A percentile compares a stretch with the other conserved stretches of the same genome.
phyloP scores from a whole-genome alignment of 1,140 invertebrate genomes.

The Drosophila azteca region DNA sequence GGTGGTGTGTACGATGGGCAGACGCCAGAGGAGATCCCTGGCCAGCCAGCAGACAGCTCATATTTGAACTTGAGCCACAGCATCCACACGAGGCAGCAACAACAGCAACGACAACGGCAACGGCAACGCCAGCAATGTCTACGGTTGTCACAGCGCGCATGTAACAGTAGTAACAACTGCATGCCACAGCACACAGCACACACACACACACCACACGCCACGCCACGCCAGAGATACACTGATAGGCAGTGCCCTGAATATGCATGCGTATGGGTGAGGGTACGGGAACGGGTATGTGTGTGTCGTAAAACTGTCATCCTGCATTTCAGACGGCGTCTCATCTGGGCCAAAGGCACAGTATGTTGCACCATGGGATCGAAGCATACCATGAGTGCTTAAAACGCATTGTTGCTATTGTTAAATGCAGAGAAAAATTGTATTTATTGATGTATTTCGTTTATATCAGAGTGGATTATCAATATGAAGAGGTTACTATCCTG shows the following conservation, averaged over 20 bases:
- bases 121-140: constrained; percentile 9
- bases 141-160: constrained; percentile 39
- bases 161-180: constrained; percentile 24
- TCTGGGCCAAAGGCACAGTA: constrained; percentile 53
- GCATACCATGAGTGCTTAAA: constrained; percentile 15
- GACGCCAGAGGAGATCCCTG: constrained; percentile 4
- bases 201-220: too few relatives aligned
- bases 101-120: neutral
- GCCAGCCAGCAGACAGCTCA: constrained; percentile 11
- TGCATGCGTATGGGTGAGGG: constrained; percentile 1
- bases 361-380: constrained; percentile 47
- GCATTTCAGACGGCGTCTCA: constrained; percentile 69
- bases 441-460: too few relatives aligned
- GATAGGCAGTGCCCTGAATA: constrained; percentile 8
- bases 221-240: neutral
- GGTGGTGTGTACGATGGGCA: too few relatives aligned
- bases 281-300: constrained; percentile 24
- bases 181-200: constrained; percentile 1
- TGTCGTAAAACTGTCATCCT: constrained; percentile 78
- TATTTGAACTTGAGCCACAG: constrained; percentile 29
- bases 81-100: constrained; percentile 4
- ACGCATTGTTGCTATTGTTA: constrained; percentile 1
- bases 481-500: too few relatives aligned
- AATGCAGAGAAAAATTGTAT: too few relatives aligned
- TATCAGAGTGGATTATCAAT: too few relatives aligned